These are phyloP conservation scores for Dryas iulia DNA, from an alignment of 1,140 invertebrate species.

Conservation along the genomic window DNA sequence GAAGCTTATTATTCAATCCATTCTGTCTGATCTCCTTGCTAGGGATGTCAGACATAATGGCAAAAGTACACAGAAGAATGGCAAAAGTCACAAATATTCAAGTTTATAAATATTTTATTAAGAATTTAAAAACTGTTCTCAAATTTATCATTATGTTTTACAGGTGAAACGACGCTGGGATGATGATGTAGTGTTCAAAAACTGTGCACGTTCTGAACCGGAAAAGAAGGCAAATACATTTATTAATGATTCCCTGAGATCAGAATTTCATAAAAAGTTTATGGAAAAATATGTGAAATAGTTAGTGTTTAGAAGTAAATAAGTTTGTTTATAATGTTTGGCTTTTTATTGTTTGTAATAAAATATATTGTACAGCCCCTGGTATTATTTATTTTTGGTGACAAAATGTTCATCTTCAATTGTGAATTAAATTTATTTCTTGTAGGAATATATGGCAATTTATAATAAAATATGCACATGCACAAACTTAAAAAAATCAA, in stretches of 20 bases:
- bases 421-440: neutral
- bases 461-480: too few relatives aligned
- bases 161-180: slow-evolving; percentile 96
- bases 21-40: too few relatives aligned
- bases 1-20: too few relatives aligned
- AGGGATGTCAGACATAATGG: too few relatives aligned
- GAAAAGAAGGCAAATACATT: slow-evolving; percentile 94
- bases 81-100: too few relatives aligned
- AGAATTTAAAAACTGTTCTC: too few relatives aligned
- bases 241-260: slow-evolving; percentile 98
- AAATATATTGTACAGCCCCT: neutral
- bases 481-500: too few relatives aligned
- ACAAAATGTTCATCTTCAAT: neutral
- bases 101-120: too few relatives aligned
- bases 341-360: slow-evolving; percentile 1
- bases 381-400: neutral
- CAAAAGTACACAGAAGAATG: too few relatives aligned
- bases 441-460: too few relatives aligned
- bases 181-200: slow-evolving; percentile 99
- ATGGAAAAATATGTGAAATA: slow-evolving; percentile 99
- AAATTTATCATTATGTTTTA: slow-evolving; percentile 26
- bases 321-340: neutral
- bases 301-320: slow-evolving; percentile 35
- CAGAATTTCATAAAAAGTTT: slow-evolving; percentile 99
- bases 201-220: slow-evolving; percentile 97